Base-by-base conservation (phyloP, 1,140 invertebrate genomes). In the Hyles vespertilio region DNA sequence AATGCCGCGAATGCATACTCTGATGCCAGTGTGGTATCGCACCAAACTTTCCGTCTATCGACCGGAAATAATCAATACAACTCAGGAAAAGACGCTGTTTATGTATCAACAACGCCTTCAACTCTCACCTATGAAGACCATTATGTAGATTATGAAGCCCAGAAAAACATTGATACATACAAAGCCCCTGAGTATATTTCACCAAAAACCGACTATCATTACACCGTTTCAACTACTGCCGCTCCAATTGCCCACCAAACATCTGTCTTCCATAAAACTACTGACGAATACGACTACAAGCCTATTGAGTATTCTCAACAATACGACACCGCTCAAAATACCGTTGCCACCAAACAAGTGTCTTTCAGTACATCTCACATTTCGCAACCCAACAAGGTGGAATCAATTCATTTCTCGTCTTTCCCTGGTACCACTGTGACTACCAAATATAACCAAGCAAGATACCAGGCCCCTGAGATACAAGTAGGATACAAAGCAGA, bases 111-210 rank as follows among this genome's bases (percentile, higher is more conserved):
- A 40, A 77, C 82, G 5, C 86, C 86, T 34, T 71, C 86, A 5
- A 78, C 76, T n/a, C 59, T 89, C 10, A 55, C 74, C 5, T 86
- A 89, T 51, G 82, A 89, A 78, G 74, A 79, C 32, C 84, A 87
- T 59, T 89, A 89, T 54, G 49, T 62, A 11, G 81, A 80, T 56
- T 74, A 79, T 40, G 79, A 81, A 67, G 51, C 65, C 11, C 70
- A 72, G 8, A 76, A 71, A 51, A 64, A 61, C 56, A 33, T 74
- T 33, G 59, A 72, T 56, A 50, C 63, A 11, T 87, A 81, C 54
- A 78, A 81, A 72, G 74, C 72, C 44, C 76, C 79, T n/a, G 84
- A 88, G 63, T 86, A 86, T 61, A 67, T 84, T 45, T 76, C 79
- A 12, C 82, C 81, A 0, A 84, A 81, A 61, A 68, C 64, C 32